Percentiles rank a stretch among this genome's conserved stretches.
phyloP scores from a whole-genome alignment of 2,113 vertebrate genomes.

The Euleptes europaea region DNA sequence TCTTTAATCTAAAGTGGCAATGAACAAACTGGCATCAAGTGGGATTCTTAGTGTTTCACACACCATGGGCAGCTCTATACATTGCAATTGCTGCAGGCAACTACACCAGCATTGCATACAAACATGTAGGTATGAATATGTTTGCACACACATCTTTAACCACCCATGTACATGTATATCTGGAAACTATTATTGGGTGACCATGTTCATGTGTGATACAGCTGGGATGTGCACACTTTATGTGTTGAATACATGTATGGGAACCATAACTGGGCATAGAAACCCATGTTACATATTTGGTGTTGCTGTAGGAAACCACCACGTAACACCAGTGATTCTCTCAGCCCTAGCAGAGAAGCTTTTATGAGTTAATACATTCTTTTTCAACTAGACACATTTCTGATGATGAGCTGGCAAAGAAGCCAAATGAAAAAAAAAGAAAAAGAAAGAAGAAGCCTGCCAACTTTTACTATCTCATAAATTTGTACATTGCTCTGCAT shows the following conservation, averaged over 20 bases:
- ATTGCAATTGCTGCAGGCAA: not conserved
- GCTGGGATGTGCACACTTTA: not conserved
- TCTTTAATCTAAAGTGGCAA: conserved; percentile 58
- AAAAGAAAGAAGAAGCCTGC: not conserved
- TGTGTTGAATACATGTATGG: too few relatives aligned
- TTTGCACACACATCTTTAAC: not conserved
- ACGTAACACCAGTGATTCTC: not conserved
- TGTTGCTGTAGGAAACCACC: not conserved
- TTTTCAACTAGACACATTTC: conserved; percentile 65
- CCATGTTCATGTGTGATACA: too few relatives aligned
- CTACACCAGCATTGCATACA: not conserved
- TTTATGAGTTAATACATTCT: conserved; percentile 67
- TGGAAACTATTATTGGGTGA: too few relatives aligned
- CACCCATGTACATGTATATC: too few relatives aligned
- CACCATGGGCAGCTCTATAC: not conserved
- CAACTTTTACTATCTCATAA: not conserved
- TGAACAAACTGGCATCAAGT: conserved; percentile 56
- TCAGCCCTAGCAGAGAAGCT: conserved; percentile 37
- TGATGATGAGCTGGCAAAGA: conserved; percentile 30
- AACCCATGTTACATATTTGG: too few relatives aligned
- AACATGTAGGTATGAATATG: not conserved
- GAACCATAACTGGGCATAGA: too few relatives aligned
- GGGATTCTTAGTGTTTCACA: conserved; percentile 53
- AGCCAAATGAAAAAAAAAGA: not conserved
- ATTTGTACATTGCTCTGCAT: not conserved